Conservation (phyloP, 1,140 invertebrate genomes). For the Drosophila tani region DNA sequence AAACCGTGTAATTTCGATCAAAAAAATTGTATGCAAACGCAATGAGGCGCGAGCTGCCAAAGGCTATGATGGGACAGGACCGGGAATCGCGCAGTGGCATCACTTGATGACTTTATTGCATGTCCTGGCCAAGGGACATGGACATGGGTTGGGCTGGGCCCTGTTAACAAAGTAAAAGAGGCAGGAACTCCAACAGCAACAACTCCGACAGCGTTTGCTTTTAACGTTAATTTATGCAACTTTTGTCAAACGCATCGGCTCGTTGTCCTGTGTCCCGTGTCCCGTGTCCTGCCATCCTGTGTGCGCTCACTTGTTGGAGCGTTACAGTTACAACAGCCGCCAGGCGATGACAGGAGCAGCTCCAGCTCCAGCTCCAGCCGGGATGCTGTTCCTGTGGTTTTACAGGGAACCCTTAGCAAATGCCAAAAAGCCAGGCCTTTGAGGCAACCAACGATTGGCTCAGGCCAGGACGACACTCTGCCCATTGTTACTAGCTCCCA, state of each 20-base stretch:
- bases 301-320: constrained; percentile 49
- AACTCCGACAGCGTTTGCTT: constrained; percentile 55
- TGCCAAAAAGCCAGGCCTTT: constrained; percentile 25
- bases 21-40: constrained; percentile 32
- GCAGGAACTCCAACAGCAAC: constrained; percentile 44
- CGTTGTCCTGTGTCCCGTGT: not conserved
- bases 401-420: not conserved
- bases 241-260: constrained; percentile 71
- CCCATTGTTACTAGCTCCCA: constrained; percentile 21
- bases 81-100: constrained; percentile 42
- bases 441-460: constrained; percentile 56
- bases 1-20: constrained; percentile 17
- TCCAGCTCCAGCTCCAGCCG: not conserved
- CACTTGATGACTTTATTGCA: constrained; percentile 80
- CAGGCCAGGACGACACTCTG: constrained; percentile 3
- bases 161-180: constrained; percentile 69
- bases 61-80: not conserved
- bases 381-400: not conserved
- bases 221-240: constrained; percentile 83
- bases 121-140: constrained; percentile 45
- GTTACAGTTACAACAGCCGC: constrained; percentile 31
- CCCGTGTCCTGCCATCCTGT: constrained; percentile 9
- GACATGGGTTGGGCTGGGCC: constrained; percentile 2
- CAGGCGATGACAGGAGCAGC: constrained; percentile 11
- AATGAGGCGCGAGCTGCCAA: constrained; percentile 42